phyloP scores from a whole-genome alignment of 2,113 vertebrate species.

The Oxyruncus cristatus region DNA sequence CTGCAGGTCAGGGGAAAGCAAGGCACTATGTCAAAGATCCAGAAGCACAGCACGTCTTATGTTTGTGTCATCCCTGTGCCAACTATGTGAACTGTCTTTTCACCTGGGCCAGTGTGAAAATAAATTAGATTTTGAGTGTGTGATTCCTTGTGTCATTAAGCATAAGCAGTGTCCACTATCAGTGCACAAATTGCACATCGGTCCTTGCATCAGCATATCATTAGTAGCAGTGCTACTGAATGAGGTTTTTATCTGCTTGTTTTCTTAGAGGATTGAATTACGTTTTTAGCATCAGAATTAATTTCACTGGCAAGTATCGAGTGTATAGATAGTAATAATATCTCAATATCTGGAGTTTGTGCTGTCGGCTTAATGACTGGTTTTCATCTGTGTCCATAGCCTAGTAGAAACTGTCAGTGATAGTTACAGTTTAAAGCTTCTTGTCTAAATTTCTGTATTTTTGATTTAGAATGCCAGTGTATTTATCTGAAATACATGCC shows the following conservation, averaged over 20 bases:
- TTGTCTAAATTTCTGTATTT: not conserved
- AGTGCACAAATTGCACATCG: not conserved
- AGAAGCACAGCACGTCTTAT: not conserved
- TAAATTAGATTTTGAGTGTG: not conserved
- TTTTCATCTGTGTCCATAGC: not conserved
- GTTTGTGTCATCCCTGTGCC: not conserved
- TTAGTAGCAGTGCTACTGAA: not conserved
- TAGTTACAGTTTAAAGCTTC: not conserved
- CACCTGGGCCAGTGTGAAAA: not conserved
- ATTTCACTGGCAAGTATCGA: not conserved
- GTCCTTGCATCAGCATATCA: not conserved
- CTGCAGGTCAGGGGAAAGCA: not conserved
- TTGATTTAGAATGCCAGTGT: not conserved
- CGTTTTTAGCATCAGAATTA: not conserved
- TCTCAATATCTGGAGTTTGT: not conserved
- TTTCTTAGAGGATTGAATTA: not conserved
- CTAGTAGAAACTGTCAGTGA: not conserved
- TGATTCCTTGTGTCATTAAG: not conserved
- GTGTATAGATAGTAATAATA: not conserved
- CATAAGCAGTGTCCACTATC: rapidly evolving
- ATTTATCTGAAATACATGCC: not conserved
- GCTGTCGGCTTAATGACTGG: not conserved
- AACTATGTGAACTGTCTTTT: not conserved
- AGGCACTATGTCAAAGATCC: not conserved
- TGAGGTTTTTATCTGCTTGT: not conserved